Base-by-base conservation (phyloP, 2,113 vertebrate genomes). In the Colius striatus region DNA sequence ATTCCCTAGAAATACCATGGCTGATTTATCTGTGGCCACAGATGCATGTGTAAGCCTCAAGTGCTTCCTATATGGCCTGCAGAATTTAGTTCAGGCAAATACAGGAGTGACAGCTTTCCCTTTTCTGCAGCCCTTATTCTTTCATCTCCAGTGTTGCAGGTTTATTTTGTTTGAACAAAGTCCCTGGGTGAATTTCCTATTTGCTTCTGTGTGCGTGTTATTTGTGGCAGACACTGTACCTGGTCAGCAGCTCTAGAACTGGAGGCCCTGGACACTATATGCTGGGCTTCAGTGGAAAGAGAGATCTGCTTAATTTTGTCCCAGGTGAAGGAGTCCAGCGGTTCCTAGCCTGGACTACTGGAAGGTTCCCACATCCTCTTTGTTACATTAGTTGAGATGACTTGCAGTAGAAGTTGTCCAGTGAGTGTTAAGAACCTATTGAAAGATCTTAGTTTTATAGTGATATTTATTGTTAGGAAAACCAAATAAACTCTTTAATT, bases 291-390 rank as follows among this genome's bases (percentile, higher is more conserved):
- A 98, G 97, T 99, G 99, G 99, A 98, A 98, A 99, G 97, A 98
- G 98, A 98, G 98, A 99, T 98, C 98, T 98, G 98, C 98, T 99
- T 98, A 98, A 99, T 99, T 98, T 98, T 98, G 97, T 97, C 98
- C 96, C 98, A 98, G 97, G 98, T 98, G 98, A 99, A 98, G 98
- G 98, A 99, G 98, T 99, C 98, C 98, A 93, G 98, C 98, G 98
- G 99, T 99, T 99, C 98, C 99, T 99, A 99, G 98, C 98, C 98
- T 99, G 99, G 99, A 99, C 98, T 99, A 98, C 98, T 98, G 99
- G 98, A 99, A 99, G 98, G 98, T 99, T 99, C 98, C 97, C 98
- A 98, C 98, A 98, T 98, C 98, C 97, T 98, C 95, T 97, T 97
- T 98, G 97, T 98, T 98, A 94, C 96, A 96, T 98, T 98, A 98